Conservation (phyloP, 2,797 vertebrate genomes). For the Hyperoplus lanceolatus region DNA sequence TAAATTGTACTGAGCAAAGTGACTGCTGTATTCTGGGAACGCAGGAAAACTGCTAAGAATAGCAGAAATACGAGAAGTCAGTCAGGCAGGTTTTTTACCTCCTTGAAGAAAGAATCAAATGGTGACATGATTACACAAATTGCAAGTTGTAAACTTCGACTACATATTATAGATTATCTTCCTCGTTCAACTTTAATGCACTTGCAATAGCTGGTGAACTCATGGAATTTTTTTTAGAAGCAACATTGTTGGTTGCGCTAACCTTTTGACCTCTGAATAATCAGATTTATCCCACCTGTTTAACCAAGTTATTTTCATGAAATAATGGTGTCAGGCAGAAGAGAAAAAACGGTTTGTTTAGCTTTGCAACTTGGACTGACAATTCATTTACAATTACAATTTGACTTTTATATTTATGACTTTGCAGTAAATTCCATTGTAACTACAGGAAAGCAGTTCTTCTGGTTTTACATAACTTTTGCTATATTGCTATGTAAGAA, state of each 20-base stretch:
- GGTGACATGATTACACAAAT: not conserved
- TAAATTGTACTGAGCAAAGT: not conserved
- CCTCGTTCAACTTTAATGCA: not conserved
- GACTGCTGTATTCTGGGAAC: not conserved
- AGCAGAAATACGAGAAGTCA: not conserved
- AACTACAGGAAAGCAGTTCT: not conserved
- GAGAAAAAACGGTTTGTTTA: not conserved
- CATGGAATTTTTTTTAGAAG: too few species aligned
- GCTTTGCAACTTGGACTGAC: not conserved
- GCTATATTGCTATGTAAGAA: not conserved
- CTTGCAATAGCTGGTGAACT: not conserved
- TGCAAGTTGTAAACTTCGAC: not conserved
- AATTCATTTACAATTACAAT: not conserved
- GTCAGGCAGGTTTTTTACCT: not conserved
- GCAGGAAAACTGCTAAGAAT: not conserved
- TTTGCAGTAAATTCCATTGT: not conserved
- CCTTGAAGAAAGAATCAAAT: not conserved
- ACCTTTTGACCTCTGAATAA: not conserved
- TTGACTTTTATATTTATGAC: not conserved
- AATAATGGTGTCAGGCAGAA: not conserved
- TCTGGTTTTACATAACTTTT: not conserved
- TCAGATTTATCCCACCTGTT: not conserved
- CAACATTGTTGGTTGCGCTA: not conserved
- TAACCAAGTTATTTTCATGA: not conserved
- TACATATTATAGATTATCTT: not conserved